Percentiles rank a stretch among this genome's conserved stretches.
Evolutionary conservation across 2,797 vertebrate species (phyloP).

Genomic region (Chelmon rostratus): DNA sequence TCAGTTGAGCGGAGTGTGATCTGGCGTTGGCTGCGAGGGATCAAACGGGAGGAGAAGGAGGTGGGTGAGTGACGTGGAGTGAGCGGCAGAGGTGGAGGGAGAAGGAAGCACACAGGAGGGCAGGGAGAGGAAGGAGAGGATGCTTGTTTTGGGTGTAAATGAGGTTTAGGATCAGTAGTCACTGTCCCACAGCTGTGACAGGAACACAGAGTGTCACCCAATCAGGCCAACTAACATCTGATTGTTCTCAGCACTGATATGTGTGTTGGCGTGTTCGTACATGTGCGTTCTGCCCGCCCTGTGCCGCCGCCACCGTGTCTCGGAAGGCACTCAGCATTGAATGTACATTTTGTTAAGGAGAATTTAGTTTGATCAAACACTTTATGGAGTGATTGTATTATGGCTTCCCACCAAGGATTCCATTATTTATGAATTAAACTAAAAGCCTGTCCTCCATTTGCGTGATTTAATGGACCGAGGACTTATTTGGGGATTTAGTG

Average conservation of each 20-base stretch:
- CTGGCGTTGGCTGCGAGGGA: conserved; percentile 31
- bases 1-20: conserved; percentile 41
- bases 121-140: conserved; percentile 16
- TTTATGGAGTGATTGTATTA: conserved; percentile 52
- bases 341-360: conserved; percentile 53
- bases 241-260: conserved; percentile 29
- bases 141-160: conserved; percentile 52
- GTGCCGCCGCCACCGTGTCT: conserved; percentile 1
- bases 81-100: conserved; percentile 28
- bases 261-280: conserved; percentile 1
- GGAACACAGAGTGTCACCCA: conserved; percentile 48
- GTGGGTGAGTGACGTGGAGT: conserved; percentile 20
- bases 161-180: conserved; percentile 53
- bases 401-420: conserved; percentile 57
- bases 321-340: conserved; percentile 4
- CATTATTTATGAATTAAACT: conserved; percentile 79
- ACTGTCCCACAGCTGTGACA: conserved; percentile 56
- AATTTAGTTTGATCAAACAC: conserved; percentile 59
- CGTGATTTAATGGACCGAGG: conserved; percentile 72
- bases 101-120: background rate
- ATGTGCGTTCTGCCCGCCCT: background rate
- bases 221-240: conserved; percentile 35
- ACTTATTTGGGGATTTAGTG: conserved; percentile 74
- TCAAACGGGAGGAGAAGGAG: conserved; percentile 38
- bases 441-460: conserved; percentile 71